Evolutionary conservation across 2,113 vertebrate species (phyloP).

Genomic region (Junco hyemalis): DNA sequence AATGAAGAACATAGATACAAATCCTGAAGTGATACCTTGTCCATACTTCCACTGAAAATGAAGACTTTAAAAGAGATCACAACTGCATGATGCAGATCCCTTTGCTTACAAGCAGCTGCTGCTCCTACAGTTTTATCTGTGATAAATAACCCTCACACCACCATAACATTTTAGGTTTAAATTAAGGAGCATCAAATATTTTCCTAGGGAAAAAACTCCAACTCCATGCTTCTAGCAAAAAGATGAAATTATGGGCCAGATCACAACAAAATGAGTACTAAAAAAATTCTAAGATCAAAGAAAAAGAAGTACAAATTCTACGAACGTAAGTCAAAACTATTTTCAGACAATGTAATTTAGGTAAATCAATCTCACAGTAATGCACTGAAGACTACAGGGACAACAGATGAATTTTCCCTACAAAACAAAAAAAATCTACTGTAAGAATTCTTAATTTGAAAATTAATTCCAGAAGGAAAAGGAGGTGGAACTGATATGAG

Average conservation of each 20-base stretch:
- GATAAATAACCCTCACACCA: not conserved
- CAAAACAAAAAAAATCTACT: not conserved
- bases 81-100: not conserved
- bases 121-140: not conserved
- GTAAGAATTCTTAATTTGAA: not conserved
- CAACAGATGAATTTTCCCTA: not conserved
- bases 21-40: not conserved
- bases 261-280: not conserved
- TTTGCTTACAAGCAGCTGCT: not conserved
- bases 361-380: not conserved
- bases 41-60: not conserved
- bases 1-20: not conserved
- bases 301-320: not conserved
- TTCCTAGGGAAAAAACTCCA: accelerated
- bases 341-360: not conserved
- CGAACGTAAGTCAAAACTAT: not conserved
- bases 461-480: not conserved
- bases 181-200: not conserved
- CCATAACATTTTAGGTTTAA: not conserved
- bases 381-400: not conserved
- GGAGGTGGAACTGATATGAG: not conserved
- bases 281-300: not conserved
- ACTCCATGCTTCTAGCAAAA: not conserved
- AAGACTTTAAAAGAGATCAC: not conserved
- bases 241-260: not conserved